Evolutionary conservation across 2,797 vertebrate species (phyloP), one percentile per base, ranked within the genome.

Genomic region (Peromyscus attwateri): DNA sequence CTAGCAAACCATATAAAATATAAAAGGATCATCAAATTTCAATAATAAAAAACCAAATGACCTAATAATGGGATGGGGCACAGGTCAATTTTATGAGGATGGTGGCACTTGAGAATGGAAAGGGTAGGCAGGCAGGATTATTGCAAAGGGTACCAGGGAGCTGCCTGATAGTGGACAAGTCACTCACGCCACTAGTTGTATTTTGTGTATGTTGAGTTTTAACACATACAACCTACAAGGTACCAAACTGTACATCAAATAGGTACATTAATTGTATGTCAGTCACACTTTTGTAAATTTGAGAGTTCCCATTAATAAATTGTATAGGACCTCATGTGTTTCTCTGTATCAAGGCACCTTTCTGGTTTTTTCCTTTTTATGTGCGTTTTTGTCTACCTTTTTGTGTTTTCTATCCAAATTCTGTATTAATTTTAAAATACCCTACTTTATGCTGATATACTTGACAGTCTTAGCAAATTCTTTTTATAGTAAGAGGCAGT

Each of bases 331-430:
- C 25, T 77, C 60, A 94, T 31, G 17, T 40, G 55, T 92, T 90
- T 96, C 31, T 84, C 6, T 89, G 57, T 82, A n/a, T 91, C 37
- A 76, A n/a, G 21, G 89, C 66, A 66, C 27, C 8, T 91, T 92
- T 92, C 12, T 79, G 23, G 11, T 46, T 6, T 8, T 43, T 34
- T 43, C 19, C 27, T 29, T 77, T 23, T 34, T 23, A 25, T 71
- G 27, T 84, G 23, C 55, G 2, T 55, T 43, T 64, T 64, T 84
- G 64, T 29, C 23, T 29, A 40, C 4, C 34, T 85, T 85, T 87
- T 83, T 79, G 27, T 90, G 17, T 77, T 71, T 81, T 92, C 60
- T 87, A 31, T 81, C 19, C 13, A 96, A 87, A 89, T 82, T 93
- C 73, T 89, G 27, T 25, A 60, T 71, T 62, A 37, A 66, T 79